A percentile compares a stretch with the other conserved stretches of the same genome.
These are phyloP conservation scores for Thalassarche chlororhynchos DNA, from an alignment of 2,113 vertebrate species.

Conservation along the genomic window DNA sequence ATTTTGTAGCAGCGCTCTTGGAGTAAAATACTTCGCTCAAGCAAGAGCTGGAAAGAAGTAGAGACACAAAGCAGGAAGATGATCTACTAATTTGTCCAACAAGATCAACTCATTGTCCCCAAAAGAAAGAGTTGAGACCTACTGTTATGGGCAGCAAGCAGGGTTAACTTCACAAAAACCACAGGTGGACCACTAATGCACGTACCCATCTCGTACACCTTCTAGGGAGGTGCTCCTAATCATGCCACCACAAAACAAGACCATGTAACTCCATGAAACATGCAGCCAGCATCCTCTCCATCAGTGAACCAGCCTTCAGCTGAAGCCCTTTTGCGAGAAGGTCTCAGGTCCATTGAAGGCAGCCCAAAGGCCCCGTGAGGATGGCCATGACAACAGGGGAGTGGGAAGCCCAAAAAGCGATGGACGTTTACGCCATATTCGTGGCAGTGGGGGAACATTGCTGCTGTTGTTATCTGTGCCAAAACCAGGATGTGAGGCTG, in stretches of 20 bases:
- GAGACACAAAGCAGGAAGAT: not conserved
- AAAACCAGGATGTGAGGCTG: not conserved
- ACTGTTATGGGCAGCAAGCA: not conserved
- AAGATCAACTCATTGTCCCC: not conserved
- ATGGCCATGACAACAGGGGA: not conserved
- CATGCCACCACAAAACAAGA: not conserved
- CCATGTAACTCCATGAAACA: not conserved
- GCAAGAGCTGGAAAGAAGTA: not conserved
- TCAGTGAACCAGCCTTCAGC: not conserved
- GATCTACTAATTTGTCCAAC: not conserved
- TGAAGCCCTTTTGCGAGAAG: not conserved
- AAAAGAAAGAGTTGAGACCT: not conserved
- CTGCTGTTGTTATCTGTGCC: not conserved
- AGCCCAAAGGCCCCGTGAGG: not conserved
- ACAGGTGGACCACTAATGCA: not conserved
- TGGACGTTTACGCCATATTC: rapidly evolving
- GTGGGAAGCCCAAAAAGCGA: not conserved
- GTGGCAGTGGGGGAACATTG: not conserved
- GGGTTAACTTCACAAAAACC: not conserved
- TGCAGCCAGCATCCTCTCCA: not conserved
- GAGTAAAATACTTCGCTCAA: not conserved
- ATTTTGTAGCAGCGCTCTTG: not conserved
- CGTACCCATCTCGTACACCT: rapidly evolving
- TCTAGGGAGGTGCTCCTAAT: not conserved
- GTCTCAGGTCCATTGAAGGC: not conserved